Evolutionary conservation across 2,888 invertebrate genomes (phyloP), one percentile per base, ranked within the genome.

Genomic region (Spodoptera exigua): DNA sequence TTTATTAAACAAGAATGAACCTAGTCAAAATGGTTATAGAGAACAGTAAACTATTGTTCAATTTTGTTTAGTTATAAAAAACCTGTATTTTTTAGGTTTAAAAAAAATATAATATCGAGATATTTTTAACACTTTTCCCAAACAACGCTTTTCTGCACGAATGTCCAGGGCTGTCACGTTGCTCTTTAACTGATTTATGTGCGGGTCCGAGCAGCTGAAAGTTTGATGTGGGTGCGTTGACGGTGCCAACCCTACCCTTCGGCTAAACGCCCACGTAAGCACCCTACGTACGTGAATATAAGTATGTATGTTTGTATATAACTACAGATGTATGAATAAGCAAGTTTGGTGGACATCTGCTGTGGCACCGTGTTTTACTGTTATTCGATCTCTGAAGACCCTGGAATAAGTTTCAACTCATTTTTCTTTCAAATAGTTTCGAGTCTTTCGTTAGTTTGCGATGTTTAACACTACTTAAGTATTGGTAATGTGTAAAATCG

Each of bases 171-270:
- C 81, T 88, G 88, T 86, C 85, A 82, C 84, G 71, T 69, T 74
- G 61, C 74, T 78, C 74, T 78, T 79, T 84, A 83, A 75, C 82
- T 88, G 88, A 89, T 89, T 88, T 86, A 88, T 86, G 88, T 78
- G 84, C 80, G 83, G 82, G 78, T 78, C 44, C 69, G 80, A 82
- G 83, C 90, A 90, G 89, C 90, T 91, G 91, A 90, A 91, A 89
- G 73, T 90, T 91, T 90, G 89, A 90, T 86, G 87, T 88, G 91
- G 89, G 90, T 89, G 81, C 81, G 83, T 82, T 82, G 88, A 64
- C 65, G 65, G 41, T 60, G 46, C 51, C 47, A 72, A 82, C 83
- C 71, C 71, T 68, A 72, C 60, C 69, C 61, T 27, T 52, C 41
- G 56, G 56, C 53, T 40, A 56, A 47, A 55, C 69, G 36, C 49